Percentiles rank a stretch among this genome's conserved stretches.
These are phyloP conservation scores for Bilobella aurantiaca DNA, from an alignment of 1,140 invertebrate genomes.

Conservation along the genomic window DNA sequence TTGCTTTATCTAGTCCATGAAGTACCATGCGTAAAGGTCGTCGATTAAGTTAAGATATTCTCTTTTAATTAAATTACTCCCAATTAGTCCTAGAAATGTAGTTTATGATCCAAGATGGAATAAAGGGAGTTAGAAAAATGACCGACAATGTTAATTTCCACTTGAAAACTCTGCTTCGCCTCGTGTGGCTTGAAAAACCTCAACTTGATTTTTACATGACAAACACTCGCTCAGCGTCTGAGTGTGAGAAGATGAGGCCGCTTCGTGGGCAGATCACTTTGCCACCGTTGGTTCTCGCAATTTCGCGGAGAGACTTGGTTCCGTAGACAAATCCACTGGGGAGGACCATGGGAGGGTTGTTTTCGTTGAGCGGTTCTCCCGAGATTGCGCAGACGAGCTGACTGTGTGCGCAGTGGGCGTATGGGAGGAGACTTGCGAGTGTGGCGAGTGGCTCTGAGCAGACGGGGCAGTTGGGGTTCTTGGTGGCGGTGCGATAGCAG, in stretches of 20 bases:
- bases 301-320: slow-evolving; percentile 70
- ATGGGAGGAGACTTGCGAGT: slow-evolving; percentile 75
- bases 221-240: slow-evolving; percentile 87
- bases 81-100: too few relatives aligned
- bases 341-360: slow-evolving; percentile 95
- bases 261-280: slow-evolving; percentile 83
- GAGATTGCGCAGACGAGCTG: slow-evolving; percentile 84
- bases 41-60: too few relatives aligned
- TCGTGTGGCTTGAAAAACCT: too few relatives aligned
- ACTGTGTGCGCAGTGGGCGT: slow-evolving; percentile 91
- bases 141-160: too few relatives aligned
- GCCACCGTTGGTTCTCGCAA: slow-evolving; percentile 78
- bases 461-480: slow-evolving; percentile 84
- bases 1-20: too few relatives aligned
- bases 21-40: too few relatives aligned
- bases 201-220: slow-evolving; percentile 71
- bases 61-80: too few relatives aligned
- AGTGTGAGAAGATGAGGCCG: slow-evolving; percentile 74
- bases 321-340: slow-evolving; percentile 97
- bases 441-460: slow-evolving; percentile 79
- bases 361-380: slow-evolving; percentile 86
- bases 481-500: slow-evolving; percentile 39
- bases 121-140: too few relatives aligned
- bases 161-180: too few relatives aligned
- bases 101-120: too few relatives aligned